Conservation (phyloP, 2,888 invertebrate species). For the Nemotelus nigrinus region DNA sequence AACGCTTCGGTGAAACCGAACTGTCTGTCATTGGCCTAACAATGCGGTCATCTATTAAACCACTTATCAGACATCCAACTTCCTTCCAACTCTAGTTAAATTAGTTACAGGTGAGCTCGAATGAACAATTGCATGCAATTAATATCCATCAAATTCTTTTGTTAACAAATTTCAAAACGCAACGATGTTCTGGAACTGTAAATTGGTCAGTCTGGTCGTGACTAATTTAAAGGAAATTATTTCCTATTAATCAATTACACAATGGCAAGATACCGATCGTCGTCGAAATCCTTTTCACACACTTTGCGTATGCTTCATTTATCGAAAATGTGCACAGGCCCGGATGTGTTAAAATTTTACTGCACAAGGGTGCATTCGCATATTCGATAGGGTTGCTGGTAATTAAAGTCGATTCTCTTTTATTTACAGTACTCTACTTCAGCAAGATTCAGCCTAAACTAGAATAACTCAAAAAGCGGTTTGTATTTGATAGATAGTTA, state of each 20-base stretch:
- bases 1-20: no score
- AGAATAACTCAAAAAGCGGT: no score
- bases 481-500: no score
- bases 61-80: background rate
- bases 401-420: no score
- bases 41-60: no score
- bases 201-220: slow-evolving; percentile 44
- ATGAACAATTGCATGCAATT: slow-evolving; percentile 28
- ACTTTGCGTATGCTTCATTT: background rate
- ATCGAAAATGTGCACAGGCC: no score
- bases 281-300: slow-evolving; percentile 48
- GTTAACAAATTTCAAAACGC: background rate
- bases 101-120: slow-evolving; percentile 5
- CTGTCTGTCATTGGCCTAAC: no score
- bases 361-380: no score
- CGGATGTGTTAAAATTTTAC: no score
- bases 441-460: no score
- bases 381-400: no score
- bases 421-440: no score
- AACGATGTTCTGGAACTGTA: slow-evolving; percentile 30
- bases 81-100: slow-evolving; percentile 15
- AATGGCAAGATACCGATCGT: slow-evolving; percentile 45
- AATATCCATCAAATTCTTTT: slow-evolving; percentile 16
- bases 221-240: slow-evolving; percentile 49
- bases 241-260: slow-evolving; percentile 50